A percentile compares a stretch with the other conserved stretches of the same genome.
phyloP scores from a whole-genome alignment of 2,113 vertebrate species.

The Mungos mungo region DNA sequence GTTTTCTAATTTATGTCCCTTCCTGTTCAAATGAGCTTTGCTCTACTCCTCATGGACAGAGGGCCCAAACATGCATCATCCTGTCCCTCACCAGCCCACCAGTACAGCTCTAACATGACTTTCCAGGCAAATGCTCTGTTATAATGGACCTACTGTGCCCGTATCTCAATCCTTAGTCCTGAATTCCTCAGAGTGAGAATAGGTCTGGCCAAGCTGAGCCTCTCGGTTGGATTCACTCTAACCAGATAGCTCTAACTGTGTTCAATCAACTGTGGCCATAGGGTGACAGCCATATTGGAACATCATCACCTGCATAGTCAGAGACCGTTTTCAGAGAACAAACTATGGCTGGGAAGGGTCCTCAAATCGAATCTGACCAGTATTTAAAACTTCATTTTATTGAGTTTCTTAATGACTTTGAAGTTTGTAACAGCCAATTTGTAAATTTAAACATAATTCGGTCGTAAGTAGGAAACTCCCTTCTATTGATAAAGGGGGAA shows the following conservation, averaged over 20 bases:
- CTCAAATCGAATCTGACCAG: background rate
- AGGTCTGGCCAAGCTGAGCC: background rate
- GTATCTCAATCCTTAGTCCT: background rate
- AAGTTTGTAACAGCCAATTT: constrained; percentile 6
- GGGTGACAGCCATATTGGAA: background rate
- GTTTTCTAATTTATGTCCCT: background rate
- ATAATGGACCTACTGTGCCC: background rate
- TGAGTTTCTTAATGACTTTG: background rate
- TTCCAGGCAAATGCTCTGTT: background rate
- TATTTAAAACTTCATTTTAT: background rate
- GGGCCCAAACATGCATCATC: background rate
- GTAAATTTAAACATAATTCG: background rate
- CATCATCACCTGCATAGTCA: background rate
- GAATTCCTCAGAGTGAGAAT: background rate
- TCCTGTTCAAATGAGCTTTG: background rate
- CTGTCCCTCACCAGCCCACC: background rate
- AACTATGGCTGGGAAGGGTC: background rate
- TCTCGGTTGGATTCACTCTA: background rate
- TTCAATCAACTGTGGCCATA: background rate
- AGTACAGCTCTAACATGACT: background rate
- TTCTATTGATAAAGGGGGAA: background rate
- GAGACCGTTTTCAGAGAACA: background rate
- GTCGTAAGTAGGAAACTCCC: background rate
- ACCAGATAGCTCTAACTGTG: background rate
- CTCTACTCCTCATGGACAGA: background rate